Evolutionary conservation across 1,140 invertebrate genomes (phyloP), one percentile per base, ranked within the genome.

Genomic region (Zophobas atratus): DNA sequence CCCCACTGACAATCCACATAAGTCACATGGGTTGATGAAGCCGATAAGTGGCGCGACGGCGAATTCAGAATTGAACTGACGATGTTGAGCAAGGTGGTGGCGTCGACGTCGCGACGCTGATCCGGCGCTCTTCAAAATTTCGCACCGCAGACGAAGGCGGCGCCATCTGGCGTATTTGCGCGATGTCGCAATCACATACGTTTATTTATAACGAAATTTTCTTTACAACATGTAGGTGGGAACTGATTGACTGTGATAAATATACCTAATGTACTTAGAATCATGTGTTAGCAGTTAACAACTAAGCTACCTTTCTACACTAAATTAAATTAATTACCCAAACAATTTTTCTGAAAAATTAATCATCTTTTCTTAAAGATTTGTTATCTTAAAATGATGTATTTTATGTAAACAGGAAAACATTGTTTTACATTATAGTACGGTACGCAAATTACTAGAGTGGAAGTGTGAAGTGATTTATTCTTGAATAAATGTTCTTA

Each of bases 241-340:
- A 73, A 73, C 55, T 73, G 71, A 73, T 73, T 73, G 49, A 73
- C 71, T 73, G 71, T 41, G 49, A 53, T 73, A 43, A 56, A 73
- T 55, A 55, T 72, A 41, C 36, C 33, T 70, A 72, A 72, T 36
- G 36, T 60, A 60, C 56, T 60, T 60, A 36, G 33, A 32, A 1
- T 67, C 5, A 43, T 67, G 60, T 43, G 60, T 43, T 67, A 67
- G 43, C 60, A n/a, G n/a, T 67, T 43, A 67, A 67, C 39, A 67
- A 67, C 43, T 32, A 67, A 67, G 38, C 39, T 51, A 2, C 20
- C 2, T 51, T 51, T 20, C 2, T 51, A 46, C 6, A 3, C 3
- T 4, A 46, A 46, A 46, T 20, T 20, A 20, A 20, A 20, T 20
- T 20, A 20, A 20, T 20, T 20, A 20, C 20, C 20, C 20, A 20